These are phyloP conservation scores for Corythoichthys intestinalis DNA, from an alignment of 2,113 vertebrate species.

Conservation along the genomic window DNA sequence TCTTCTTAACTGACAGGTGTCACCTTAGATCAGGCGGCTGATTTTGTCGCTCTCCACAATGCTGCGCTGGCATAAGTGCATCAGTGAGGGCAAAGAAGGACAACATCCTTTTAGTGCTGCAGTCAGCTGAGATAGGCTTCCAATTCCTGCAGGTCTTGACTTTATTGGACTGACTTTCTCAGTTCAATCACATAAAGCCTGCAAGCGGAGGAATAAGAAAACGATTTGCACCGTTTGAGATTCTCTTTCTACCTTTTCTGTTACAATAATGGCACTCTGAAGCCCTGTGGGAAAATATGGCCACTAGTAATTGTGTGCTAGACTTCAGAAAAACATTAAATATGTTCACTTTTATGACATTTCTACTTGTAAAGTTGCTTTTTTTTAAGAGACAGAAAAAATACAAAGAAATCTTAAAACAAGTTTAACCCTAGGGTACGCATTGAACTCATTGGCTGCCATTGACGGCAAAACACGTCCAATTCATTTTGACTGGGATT, in stretches of 20 bases:
- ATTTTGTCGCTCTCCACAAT: slow-evolving; percentile 38
- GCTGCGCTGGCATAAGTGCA: slow-evolving; percentile 50
- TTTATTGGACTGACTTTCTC: slow-evolving; percentile 34
- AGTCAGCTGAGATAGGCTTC: slow-evolving; percentile 44
- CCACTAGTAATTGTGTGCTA: not conserved
- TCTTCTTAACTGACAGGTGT: slow-evolving; percentile 51
- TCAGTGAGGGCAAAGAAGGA: slow-evolving; percentile 42
- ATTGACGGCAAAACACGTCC: too few species aligned
- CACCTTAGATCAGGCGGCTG: slow-evolving; percentile 52
- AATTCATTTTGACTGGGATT: too few species aligned
- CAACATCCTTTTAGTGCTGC: slow-evolving; percentile 42
- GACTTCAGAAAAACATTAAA: not conserved
- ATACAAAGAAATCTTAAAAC: too few species aligned
- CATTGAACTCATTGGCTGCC: too few species aligned
- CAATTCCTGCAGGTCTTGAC: slow-evolving; percentile 46
- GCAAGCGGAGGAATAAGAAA: slow-evolving; percentile 33
- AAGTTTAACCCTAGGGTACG: too few species aligned
- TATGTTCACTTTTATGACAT: not conserved
- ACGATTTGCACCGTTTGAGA: slow-evolving; percentile 32
- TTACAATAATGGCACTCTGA: not conserved
- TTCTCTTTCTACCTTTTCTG: not conserved
- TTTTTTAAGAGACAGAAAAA: too few species aligned
- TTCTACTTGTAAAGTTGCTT: not conserved
- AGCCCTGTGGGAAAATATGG: not conserved
- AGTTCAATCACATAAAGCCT: slow-evolving; percentile 27